Base-by-base conservation (phyloP, 2,797 vertebrate species). In the Trachops cirrhosus region DNA sequence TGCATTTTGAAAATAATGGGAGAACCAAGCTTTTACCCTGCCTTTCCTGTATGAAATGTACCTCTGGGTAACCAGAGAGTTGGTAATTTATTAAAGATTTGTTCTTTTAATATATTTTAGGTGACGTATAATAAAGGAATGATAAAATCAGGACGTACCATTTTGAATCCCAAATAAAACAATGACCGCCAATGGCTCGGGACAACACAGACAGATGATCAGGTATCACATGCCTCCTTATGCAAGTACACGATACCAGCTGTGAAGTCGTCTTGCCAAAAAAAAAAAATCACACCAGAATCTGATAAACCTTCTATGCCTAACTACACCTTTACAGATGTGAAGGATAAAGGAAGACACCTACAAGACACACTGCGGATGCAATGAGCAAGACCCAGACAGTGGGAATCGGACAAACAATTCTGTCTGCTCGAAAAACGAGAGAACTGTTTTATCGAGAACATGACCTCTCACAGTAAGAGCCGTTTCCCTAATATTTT, bases 1-100 rank as follows among this genome's bases (percentile, higher is more conserved):
- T 71, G 10, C 44, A 54, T 95, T 95, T 73, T 87, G 52, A 93
- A 95, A 93, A 71, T n/a, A 54, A 73, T 73, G n/a, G 37, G 3
- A 89, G 4, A 94, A 86, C 18, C 10, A 73, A 77, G 46, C 5
- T 91, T 44, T 78, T 75, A 77, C 62, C 34, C 39, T 52, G 6
- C 29, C 32, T 73, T 83, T 87, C 70, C 52, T 64, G 19, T 59
- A 48, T 37, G 68, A 95, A 85, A 90, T 50, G 11, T 57, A 71
- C 21, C n/a, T 74, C 50, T 67, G 12, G 24, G 21, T 71, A 83
- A 78, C 15, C 59, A 86, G 70, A 46, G 2, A 86, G 82, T 22
- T 24, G 8, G 24, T 75, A 67, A 73, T 64, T 67, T 85, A 44
- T 44, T 26, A 37, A 78, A 90, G 18, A 77, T 57, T 41, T 64